phyloP scores from a whole-genome alignment of 2,797 vertebrate genomes.

The Diplodus sargus region DNA sequence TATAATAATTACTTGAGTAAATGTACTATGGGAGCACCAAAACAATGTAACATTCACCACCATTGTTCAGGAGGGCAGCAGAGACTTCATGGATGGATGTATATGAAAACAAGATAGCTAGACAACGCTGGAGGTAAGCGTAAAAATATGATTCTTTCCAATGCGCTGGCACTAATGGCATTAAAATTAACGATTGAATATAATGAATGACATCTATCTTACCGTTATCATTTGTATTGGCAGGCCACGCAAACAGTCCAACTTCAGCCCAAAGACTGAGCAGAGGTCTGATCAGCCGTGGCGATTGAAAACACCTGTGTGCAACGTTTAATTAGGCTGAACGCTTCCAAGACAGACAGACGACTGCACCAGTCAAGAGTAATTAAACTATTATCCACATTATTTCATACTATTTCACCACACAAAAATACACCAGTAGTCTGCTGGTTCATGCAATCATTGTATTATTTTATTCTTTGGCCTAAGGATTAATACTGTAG shows the following conservation, averaged over 20 bases:
- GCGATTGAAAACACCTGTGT: constrained; percentile 13
- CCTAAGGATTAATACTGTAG: background rate
- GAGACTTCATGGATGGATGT: background rate
- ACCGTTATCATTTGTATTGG: too few relatives aligned
- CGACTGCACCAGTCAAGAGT: too few relatives aligned
- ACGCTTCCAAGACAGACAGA: too few relatives aligned
- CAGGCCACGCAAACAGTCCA: too few relatives aligned
- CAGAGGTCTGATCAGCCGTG: background rate
- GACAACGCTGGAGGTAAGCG: background rate
- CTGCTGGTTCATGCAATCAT: background rate
- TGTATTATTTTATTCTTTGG: background rate
- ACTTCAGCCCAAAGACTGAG: background rate
- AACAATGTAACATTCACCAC: too few relatives aligned
- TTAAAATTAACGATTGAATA: too few relatives aligned
- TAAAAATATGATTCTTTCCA: background rate
- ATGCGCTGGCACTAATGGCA: background rate
- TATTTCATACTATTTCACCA: background rate
- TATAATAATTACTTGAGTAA: too few relatives aligned
- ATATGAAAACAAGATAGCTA: background rate
- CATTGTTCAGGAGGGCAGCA: too few relatives aligned
- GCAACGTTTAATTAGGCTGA: too few relatives aligned
- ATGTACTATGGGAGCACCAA: too few relatives aligned
- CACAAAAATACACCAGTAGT: background rate
- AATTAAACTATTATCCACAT: background rate
- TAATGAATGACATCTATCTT: too few relatives aligned